phyloP scores from a whole-genome alignment of 2,797 vertebrate genomes.

The Novumbra hubbsi region DNA sequence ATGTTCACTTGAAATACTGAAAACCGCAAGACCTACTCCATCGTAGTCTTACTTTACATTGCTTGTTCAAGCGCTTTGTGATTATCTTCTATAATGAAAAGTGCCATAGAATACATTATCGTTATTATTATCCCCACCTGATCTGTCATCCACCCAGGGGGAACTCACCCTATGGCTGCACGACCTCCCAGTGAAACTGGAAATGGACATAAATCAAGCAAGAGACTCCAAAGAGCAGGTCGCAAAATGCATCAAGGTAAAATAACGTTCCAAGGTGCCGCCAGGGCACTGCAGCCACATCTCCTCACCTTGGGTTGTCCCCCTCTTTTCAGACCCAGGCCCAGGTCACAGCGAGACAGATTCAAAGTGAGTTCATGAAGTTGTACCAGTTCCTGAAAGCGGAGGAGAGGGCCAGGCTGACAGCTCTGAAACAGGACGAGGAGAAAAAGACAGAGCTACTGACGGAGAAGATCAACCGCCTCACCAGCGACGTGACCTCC shows the following conservation, averaged over 20 bases:
- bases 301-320: not conserved
- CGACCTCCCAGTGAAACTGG: not conserved
- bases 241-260: slow-evolving; percentile 19
- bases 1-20: too few species aligned
- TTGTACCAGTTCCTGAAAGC: slow-evolving; percentile 15
- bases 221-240: not conserved
- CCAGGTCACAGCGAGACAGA: slow-evolving; percentile 3
- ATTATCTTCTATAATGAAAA: too few species aligned
- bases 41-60: too few species aligned
- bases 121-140: not conserved
- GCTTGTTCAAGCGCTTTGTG: too few species aligned
- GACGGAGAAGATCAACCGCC: not conserved
- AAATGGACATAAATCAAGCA: not conserved
- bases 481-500: slow-evolving; percentile 5
- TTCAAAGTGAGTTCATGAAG: slow-evolving; percentile 13
- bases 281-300: not conserved
- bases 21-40: too few species aligned
- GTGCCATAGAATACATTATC: too few species aligned
- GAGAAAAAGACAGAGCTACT: not conserved
- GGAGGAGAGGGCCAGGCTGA: slow-evolving; percentile 17
- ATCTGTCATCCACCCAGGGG: not conserved
- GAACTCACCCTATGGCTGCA: not conserved
- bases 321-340: not conserved
- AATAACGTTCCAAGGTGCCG: not conserved
- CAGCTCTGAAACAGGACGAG: slow-evolving; percentile 20